Percentiles rank a stretch among this genome's conserved stretches.
phyloP scores from a whole-genome alignment of 2,797 vertebrate genomes.

The Chanos chanos region DNA sequence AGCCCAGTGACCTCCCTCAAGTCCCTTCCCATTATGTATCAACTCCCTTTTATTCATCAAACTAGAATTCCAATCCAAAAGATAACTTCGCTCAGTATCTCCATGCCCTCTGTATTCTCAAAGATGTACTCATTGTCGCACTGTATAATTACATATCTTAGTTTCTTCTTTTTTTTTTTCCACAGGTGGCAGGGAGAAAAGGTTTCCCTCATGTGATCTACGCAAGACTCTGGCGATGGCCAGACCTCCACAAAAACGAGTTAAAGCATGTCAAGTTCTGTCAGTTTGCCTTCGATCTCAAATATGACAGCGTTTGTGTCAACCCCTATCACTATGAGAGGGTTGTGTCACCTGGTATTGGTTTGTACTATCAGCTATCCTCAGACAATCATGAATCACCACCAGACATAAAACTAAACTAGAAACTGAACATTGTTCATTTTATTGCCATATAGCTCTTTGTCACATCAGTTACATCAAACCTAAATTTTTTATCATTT shows the following conservation, averaged over 20 bases:
- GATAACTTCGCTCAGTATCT: too few species aligned
- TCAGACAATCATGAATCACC: background rate
- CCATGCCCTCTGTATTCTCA: too few species aligned
- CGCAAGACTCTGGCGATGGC: conserved; percentile 78
- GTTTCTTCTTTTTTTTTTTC: background rate
- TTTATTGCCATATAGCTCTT: too few species aligned
- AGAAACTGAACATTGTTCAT: too few species aligned
- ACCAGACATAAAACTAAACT: too few species aligned
- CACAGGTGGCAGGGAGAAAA: conserved; percentile 76
- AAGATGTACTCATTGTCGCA: too few species aligned
- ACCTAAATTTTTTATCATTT: background rate
- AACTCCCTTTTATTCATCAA: too few species aligned
- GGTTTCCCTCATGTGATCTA: conserved; percentile 81
- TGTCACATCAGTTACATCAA: background rate
- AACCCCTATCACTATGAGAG: conserved; percentile 83
- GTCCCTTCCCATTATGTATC: too few species aligned
- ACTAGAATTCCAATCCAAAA: too few species aligned
- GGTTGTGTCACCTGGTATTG: conserved; percentile 68
- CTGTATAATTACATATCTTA: background rate
- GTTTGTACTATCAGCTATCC: conserved; percentile 49
- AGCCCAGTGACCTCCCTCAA: too few species aligned
- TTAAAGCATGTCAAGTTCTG: conserved; percentile 79
- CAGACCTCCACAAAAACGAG: conserved; percentile 81
- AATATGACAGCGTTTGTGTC: conserved; percentile 79
- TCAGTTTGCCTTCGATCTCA: conserved; percentile 81